Percentiles rank a stretch among this genome's conserved stretches.
Conservation (phyloP, 1,140 invertebrate genomes). For the Mactra quadrangularis region DNA sequence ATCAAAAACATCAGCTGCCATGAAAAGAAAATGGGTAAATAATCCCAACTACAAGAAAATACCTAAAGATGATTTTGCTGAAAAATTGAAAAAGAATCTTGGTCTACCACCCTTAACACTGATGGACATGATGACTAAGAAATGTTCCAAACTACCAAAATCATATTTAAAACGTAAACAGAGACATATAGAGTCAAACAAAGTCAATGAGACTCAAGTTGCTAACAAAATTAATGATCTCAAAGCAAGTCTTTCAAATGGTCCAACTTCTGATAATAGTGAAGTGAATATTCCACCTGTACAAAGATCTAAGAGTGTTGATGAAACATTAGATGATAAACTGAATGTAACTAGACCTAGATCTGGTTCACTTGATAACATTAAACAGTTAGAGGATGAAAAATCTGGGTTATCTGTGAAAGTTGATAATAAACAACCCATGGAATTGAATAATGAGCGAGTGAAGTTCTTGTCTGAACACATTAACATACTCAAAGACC, state of each 20-base stretch:
- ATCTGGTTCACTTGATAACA: constrained; percentile 6
- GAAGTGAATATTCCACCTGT: not conserved
- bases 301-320: constrained; percentile 39
- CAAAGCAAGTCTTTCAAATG: not conserved
- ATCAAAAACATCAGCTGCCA: constrained; percentile 16
- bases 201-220: not conserved
- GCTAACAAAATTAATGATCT: not conserved
- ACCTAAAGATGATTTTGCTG: constrained; percentile 51
- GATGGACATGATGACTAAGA: constrained; percentile 40
- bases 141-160: constrained; percentile 17
- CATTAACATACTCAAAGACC: constrained; percentile 56
- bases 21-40: constrained; percentile 31
- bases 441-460: not conserved
- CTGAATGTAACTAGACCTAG: not conserved
- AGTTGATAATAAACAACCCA: not conserved
- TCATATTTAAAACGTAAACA: not conserved
- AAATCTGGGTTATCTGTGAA: not conserved
- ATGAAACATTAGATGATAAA: not conserved
- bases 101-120: constrained; percentile 52
- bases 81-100: constrained; percentile 57
- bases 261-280: not conserved
- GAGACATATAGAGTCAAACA: not conserved
- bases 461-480: constrained; percentile 57
- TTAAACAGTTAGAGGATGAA: not conserved
- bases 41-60: constrained; percentile 24